Base-by-base conservation (phyloP, 2,113 vertebrate genomes). In the Electrona antarctica region DNA sequence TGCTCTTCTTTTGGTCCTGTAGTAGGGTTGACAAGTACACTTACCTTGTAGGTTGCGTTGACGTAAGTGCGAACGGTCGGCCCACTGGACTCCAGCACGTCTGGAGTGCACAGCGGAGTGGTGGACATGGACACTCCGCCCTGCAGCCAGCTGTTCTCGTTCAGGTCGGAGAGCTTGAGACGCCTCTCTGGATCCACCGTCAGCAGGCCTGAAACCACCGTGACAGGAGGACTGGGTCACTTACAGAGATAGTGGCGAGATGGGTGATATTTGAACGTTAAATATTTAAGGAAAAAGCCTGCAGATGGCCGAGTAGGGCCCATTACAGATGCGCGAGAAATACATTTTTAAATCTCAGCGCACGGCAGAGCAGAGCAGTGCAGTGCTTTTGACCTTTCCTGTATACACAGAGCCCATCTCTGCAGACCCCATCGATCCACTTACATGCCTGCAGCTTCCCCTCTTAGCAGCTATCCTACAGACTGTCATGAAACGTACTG, bases 31-130 rank as follows among this genome's bases (percentile, higher is more conserved):
- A 21, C 21, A 21, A 21, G 21, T 21, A 21, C 21, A 21, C 33
- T 87, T 80, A 97, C 96, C 95, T 95, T 93, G 82, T 95, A 97
- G 7, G 96, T 96, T 55, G 94, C 96, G 12, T 97, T 96, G 78
- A 97, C 94, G 0, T 95, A 97, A 0, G 95, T 96, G 73, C 95
- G 94, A 71, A 97, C 95, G 0, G 95, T 95, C 0, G 94, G 93
- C 12, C 96, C 96, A 0, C 95, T 95, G 69, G 96, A 96, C 82
- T 96, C 96, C 0, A 97, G 85, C 64, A 97, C 93, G 15, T 97
- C 96, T 0, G 96, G 96, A 1, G 96, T 97, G 87, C 95, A 94
- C 41, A 97, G 89, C 0, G 96, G 96, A 8, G 96, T 96, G 54
- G 95, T 96, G 56, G 96, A 96, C 76, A 96, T 94, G 11, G 93